These are phyloP conservation scores for Fissipunctia ypsillon DNA, from an alignment of 2,888 invertebrate genomes.

Conservation along the genomic window DNA sequence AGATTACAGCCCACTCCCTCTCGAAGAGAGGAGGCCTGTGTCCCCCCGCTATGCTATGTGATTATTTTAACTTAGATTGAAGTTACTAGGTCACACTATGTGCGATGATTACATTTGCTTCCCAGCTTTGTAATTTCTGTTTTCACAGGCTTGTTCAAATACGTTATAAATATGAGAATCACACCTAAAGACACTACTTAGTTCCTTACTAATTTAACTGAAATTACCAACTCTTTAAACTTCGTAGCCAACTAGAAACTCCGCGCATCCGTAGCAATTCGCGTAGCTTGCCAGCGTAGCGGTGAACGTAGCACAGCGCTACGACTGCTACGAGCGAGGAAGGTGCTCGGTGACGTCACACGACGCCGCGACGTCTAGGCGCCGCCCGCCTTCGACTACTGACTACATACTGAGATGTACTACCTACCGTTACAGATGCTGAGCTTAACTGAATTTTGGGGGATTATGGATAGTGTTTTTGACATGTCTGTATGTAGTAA, in stretches of 20 bases:
- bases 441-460: background rate
- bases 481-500: no score
- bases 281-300: conserved; percentile 20
- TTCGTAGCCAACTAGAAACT: conserved; percentile 5
- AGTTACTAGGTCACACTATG: background rate
- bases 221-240: background rate
- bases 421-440: conserved; percentile 12
- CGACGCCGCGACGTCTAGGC: conserved; percentile 73
- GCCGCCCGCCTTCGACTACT: conserved; percentile 50
- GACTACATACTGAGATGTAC: conserved; percentile 13
- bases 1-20: no score
- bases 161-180: background rate
- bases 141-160: background rate
- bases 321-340: conserved; percentile 36
- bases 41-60: no score
- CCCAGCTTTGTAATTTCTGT: background rate
- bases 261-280: background rate
- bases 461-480: background rate
- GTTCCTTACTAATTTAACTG: background rate
- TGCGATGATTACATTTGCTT: background rate
- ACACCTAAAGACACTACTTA: background rate
- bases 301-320: conserved; percentile 25
- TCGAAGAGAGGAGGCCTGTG: no score
- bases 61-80: conserved; percentile 17
- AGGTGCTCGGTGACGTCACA: conserved; percentile 61